These are phyloP conservation scores for Neomorphus geoffroyi DNA, from an alignment of 2,797 vertebrate species.

Conservation along the genomic window DNA sequence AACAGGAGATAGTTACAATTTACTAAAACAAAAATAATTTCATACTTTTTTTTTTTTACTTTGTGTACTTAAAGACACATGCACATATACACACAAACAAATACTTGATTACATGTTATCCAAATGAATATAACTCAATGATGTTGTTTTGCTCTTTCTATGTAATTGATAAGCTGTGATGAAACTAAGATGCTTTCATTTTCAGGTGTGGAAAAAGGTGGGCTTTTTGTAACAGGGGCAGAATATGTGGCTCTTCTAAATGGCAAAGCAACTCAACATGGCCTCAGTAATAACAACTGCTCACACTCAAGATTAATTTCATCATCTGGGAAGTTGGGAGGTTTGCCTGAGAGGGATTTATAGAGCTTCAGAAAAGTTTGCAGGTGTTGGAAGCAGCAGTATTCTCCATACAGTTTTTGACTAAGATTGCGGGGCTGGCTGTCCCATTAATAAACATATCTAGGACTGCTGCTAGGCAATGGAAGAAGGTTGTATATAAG, in stretches of 20 bases:
- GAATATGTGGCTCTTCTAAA: neutral
- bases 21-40: neutral
- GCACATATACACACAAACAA: too few relatives aligned
- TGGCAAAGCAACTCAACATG: accelerated
- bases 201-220: neutral
- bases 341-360: neutral
- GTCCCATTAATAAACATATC: neutral
- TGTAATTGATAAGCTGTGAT: neutral
- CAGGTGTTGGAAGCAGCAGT: neutral
- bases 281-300: neutral
- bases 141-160: neutral
- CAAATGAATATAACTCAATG: neutral
- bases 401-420: neutral
- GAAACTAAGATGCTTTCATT: neutral
- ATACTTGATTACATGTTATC: neutral
- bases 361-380: neutral
- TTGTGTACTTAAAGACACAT: neutral
- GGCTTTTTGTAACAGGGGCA: neutral
- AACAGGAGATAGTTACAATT: neutral
- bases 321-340: neutral
- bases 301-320: neutral
- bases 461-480: neutral
- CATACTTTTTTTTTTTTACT: neutral
- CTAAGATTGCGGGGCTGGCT: neutral
- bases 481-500: neutral